Evolutionary conservation across 2,888 invertebrate genomes (phyloP), one percentile per base, ranked within the genome.

Genomic region (Eulithis prunata): DNA sequence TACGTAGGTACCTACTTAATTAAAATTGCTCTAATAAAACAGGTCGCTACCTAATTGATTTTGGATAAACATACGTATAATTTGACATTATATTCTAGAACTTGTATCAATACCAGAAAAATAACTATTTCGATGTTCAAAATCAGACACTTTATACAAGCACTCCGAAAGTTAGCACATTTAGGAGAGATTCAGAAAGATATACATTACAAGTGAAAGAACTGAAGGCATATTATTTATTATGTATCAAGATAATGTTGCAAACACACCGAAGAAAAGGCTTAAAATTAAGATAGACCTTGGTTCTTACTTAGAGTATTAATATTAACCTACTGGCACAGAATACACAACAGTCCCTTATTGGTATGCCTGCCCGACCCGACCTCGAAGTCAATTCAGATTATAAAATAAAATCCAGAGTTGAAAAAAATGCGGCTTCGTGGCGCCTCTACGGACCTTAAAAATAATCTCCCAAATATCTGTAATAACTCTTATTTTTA

Each of bases 361-460:
- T 84, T 78, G 83, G 86, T 85, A 86, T 89, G 86, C 85, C 54
- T 49, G 21, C 54, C 61, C 78, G 80, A 82, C 79, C 84, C 88
- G 85, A 85, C 83, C 83, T 86, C 85, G 83, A 78, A 82, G 86
- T 82, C 83, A 80, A 84, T 86, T 86, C 83, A 83, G 82, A 84
- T 86, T 85, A 87, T 88, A 88, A 88, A 88, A 90, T 85, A 82
- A 89, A 90, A 90, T 84, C 81, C 81, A 78, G 76, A 79, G 78
- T 78, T 78, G 77, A 84, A 89, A 90, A 86, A 90, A 90, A 88
- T 82, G 79, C 85, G 84, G 81, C 84, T 80, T 76, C 77, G 83
- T 87, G 92, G 92, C 92, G 92, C 92, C 91, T 89, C 79, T 76
- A 79, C 72, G 75, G 79, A 76, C 71, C 78, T 68, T 54, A 46